Conservation (phyloP, 2,888 invertebrate genomes). For the Hermaeophaga mercurialis region DNA sequence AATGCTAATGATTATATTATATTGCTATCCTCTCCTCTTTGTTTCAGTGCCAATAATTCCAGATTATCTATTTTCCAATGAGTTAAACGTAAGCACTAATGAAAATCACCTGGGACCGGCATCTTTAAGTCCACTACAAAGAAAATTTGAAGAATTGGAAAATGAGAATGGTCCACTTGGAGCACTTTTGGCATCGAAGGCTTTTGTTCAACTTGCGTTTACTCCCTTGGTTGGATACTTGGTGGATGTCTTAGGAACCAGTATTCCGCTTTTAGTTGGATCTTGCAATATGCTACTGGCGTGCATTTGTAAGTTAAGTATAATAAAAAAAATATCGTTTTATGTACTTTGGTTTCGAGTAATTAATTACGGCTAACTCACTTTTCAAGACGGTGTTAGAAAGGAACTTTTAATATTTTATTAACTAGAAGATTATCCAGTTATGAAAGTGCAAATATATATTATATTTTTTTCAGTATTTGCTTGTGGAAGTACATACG, state of each 20-base stretch:
- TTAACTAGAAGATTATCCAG: neutral
- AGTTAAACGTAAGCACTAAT: conserved; percentile 50
- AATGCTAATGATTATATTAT: too few relatives aligned
- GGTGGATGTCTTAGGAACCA: conserved; percentile 69
- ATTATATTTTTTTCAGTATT: conserved; percentile 65
- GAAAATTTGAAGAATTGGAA: conserved; percentile 57
- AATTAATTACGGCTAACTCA: too few relatives aligned
- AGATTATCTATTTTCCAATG: conserved; percentile 69
- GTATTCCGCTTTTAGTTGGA: conserved; percentile 70
- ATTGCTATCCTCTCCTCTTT: too few relatives aligned
- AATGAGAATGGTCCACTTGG: conserved; percentile 72
- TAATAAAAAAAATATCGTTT: too few relatives aligned
- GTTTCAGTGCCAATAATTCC: conserved; percentile 78
- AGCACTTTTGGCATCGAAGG: conserved; percentile 75
- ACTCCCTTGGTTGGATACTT: conserved; percentile 78
- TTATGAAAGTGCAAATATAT: too few relatives aligned
- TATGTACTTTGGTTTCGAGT: too few relatives aligned
- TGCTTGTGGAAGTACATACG: conserved; percentile 74
- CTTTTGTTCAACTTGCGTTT: conserved; percentile 76
- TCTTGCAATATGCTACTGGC: conserved; percentile 71
- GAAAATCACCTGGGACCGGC: conserved; percentile 41
- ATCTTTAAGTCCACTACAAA: conserved; percentile 55
- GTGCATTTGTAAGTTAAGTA: conserved; percentile 70
- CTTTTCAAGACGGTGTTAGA: too few relatives aligned
- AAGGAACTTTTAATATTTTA: too few relatives aligned